Percentiles rank a stretch among this genome's conserved stretches.
Conservation (phyloP, 2,797 vertebrate species). For the Rhodeus uyekii region DNA sequence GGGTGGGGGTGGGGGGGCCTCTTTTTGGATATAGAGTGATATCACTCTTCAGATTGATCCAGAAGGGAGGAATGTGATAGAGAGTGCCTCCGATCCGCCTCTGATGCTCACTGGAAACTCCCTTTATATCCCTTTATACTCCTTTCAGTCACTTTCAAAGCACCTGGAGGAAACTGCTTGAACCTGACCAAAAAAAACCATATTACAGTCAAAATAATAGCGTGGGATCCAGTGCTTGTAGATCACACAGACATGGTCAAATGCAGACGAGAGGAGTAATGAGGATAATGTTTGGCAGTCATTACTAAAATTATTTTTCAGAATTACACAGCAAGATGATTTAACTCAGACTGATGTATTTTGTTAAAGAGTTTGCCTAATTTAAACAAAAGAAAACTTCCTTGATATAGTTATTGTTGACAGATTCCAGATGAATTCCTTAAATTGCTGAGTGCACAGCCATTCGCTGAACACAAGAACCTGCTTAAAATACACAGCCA, state of each 20-base stretch:
- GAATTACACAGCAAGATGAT: neutral
- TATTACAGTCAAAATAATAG: slow-evolving; percentile 50
- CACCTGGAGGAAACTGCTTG: slow-evolving; percentile 42
- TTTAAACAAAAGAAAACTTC: neutral
- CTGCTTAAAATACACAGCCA: slow-evolving; percentile 15
- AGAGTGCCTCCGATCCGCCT: slow-evolving; percentile 36
- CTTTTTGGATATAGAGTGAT: slow-evolving; percentile 35
- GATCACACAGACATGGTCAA: neutral
- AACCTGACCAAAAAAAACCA: slow-evolving; percentile 43
- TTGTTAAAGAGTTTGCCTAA: neutral
- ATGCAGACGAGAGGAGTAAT: neutral
- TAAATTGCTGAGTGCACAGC: slow-evolving; percentile 1
- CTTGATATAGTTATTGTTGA: slow-evolving; percentile 8
- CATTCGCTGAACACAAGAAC: neutral
- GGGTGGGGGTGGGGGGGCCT: slow-evolving; percentile 25
- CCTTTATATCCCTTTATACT: slow-evolving; percentile 52
- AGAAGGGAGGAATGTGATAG: slow-evolving; percentile 52
- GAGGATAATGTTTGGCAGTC: neutral
- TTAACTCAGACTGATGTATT: neutral
- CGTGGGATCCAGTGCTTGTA: slow-evolving; percentile 22
- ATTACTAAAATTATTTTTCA: neutral
- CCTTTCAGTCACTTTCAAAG: neutral
- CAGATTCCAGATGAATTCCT: slow-evolving; percentile 2
- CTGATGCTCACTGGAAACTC: slow-evolving; percentile 47
- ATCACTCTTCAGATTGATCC: slow-evolving; percentile 35